Evolutionary conservation across 2,888 invertebrate species (phyloP).

Genomic region (Camponotus fellah): DNA sequence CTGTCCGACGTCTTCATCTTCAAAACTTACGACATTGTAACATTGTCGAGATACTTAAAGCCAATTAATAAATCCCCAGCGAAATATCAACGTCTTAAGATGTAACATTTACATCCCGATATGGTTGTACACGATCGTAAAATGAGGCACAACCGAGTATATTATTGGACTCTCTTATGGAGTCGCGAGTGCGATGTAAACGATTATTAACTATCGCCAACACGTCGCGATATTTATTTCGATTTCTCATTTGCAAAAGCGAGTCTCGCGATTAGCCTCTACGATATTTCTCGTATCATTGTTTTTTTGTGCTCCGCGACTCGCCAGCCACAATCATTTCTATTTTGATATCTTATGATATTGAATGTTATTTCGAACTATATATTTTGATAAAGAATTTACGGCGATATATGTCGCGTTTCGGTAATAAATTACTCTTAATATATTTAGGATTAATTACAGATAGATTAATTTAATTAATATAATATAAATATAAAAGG

Average conservation of each 20-base stretch:
- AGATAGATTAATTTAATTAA: neutral
- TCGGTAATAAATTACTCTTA: neutral
- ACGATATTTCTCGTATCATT: neutral
- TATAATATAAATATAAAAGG: neutral
- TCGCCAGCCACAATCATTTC: neutral
- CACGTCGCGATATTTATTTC: neutral
- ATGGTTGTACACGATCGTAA: slow-evolving; percentile 6
- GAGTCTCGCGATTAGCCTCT: neutral
- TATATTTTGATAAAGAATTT: neutral
- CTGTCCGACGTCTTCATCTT: slow-evolving; percentile 68
- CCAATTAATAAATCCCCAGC: slow-evolving; percentile 65
- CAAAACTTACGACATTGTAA: slow-evolving; percentile 44
- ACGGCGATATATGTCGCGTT: neutral
- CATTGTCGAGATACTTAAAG: slow-evolving; percentile 60
- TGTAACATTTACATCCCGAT: slow-evolving; percentile 2
- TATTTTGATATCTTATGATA: neutral
- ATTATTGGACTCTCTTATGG: neutral
- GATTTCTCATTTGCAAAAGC: neutral
- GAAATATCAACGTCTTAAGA: neutral
- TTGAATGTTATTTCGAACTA: neutral
- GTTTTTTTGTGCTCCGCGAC: neutral
- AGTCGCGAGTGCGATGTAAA: slow-evolving; percentile 8
- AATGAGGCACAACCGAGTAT: neutral
- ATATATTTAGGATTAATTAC: neutral
- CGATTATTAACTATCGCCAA: neutral